phyloP scores from a whole-genome alignment of 2,888 invertebrate species.

The Punctoribates punctum region DNA sequence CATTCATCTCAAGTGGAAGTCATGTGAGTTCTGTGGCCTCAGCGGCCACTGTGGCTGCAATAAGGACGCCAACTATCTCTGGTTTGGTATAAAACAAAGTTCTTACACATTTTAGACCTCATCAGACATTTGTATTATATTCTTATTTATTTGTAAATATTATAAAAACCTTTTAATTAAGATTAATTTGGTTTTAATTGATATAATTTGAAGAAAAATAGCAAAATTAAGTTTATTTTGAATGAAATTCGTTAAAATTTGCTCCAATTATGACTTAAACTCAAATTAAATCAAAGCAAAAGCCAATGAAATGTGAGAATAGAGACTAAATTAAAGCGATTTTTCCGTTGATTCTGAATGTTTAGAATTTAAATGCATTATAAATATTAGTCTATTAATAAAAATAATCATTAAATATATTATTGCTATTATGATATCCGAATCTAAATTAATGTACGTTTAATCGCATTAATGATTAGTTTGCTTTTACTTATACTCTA shows the following conservation, averaged over 20 bases:
- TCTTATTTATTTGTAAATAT: constrained; percentile 12
- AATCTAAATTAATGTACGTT: constrained; percentile 6
- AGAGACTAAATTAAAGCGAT: neutral
- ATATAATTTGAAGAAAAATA: neutral
- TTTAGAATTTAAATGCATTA: neutral
- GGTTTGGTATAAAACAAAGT: neutral
- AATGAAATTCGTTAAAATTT: neutral
- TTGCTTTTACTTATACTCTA: constrained; percentile 14
- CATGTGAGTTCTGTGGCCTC: constrained; percentile 8
- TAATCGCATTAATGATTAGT: constrained; percentile 6
- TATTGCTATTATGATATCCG: neutral
- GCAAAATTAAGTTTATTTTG: neutral
- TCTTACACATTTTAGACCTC: neutral
- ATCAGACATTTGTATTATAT: neutral
- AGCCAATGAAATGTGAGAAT: neutral
- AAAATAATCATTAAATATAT: neutral
- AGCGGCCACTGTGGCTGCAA: neutral
- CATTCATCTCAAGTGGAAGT: neutral
- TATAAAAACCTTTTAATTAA: neutral
- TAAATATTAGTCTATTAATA: neutral
- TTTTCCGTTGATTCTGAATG: neutral
- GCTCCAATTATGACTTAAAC: neutral
- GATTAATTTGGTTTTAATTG: neutral
- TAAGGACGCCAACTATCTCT: constrained; percentile 5
- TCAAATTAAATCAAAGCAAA: neutral